Evolutionary conservation across 2,888 invertebrate genomes (phyloP).

Genomic region (Beris morrisii): DNA sequence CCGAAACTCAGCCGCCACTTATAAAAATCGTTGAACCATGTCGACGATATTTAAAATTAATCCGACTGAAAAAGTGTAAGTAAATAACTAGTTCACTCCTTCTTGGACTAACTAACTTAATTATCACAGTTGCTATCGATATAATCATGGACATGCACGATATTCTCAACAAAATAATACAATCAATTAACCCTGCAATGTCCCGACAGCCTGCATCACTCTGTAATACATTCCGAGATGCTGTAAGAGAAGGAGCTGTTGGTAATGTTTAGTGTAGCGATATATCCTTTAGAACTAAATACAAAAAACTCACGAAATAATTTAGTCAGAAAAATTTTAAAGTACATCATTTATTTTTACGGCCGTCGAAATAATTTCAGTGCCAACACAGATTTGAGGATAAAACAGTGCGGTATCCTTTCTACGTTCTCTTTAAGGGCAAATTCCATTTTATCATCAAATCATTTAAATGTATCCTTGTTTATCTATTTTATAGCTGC

Average conservation of each 20-base stretch:
- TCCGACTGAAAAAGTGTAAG: constrained; percentile 67
- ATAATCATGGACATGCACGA: constrained; percentile 67
- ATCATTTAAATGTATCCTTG: too few species aligned
- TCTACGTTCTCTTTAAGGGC: too few species aligned
- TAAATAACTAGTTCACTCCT: constrained; percentile 30
- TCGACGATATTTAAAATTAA: constrained; percentile 64
- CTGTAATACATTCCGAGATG: constrained; percentile 65
- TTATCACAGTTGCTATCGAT: constrained; percentile 61
- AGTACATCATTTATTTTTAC: too few species aligned
- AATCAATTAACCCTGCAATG: constrained; percentile 59
- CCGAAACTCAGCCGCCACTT: constrained; percentile 61
- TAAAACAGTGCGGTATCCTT: too few species aligned
- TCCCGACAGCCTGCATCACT: constrained; percentile 62
- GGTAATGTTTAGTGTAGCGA: constrained; percentile 50
- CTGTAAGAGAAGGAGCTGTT: constrained; percentile 64
- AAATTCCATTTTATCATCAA: too few species aligned
- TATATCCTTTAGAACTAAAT: too few species aligned
- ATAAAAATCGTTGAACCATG: constrained; percentile 61
- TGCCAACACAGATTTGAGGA: too few species aligned
- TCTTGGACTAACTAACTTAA: not conserved
- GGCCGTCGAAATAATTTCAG: too few species aligned
- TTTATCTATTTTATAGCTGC: too few species aligned
- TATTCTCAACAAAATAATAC: constrained; percentile 64
- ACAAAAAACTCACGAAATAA: too few species aligned
- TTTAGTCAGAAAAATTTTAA: too few species aligned